Evolutionary conservation across 2,113 vertebrate species (phyloP).

Genomic region (Piaya cayana): DNA sequence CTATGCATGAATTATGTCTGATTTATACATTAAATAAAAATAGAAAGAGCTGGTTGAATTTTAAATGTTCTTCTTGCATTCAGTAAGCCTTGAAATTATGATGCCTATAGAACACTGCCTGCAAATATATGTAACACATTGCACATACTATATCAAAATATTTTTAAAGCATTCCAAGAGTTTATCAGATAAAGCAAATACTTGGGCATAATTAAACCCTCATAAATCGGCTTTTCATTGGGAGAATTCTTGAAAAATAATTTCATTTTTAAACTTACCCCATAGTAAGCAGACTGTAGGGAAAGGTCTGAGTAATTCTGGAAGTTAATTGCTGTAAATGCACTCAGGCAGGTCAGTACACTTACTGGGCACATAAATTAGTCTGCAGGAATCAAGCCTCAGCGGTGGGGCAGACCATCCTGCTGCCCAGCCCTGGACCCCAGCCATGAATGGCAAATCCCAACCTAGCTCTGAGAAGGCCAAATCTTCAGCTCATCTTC

Average conservation of each 20-base stretch:
- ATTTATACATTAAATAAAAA: slow-evolving; percentile 67
- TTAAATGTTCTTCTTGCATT: neutral
- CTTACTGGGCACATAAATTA: fast-evolving
- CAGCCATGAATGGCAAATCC: neutral
- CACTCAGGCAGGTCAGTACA: neutral
- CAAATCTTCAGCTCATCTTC: neutral
- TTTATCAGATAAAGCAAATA: neutral
- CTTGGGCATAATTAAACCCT: neutral
- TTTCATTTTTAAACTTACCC: neutral
- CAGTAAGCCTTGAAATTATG: neutral
- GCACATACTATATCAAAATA: neutral
- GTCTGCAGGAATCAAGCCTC: neutral
- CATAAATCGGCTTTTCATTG: neutral
- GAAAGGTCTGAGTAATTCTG: neutral
- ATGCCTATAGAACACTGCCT: neutral
- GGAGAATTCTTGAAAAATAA: neutral
- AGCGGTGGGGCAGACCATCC: fast-evolving
- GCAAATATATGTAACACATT: neutral
- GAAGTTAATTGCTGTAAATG: neutral
- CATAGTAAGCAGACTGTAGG: neutral
- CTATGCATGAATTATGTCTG: slow-evolving; percentile 39
- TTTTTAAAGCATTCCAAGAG: neutral
- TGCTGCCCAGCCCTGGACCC: neutral
- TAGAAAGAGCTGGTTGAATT: slow-evolving; percentile 46
- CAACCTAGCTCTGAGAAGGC: neutral